Evolutionary conservation across 2,113 vertebrate species (phyloP), one percentile per base, ranked within the genome.

Genomic region (Sciurus niger): DNA sequence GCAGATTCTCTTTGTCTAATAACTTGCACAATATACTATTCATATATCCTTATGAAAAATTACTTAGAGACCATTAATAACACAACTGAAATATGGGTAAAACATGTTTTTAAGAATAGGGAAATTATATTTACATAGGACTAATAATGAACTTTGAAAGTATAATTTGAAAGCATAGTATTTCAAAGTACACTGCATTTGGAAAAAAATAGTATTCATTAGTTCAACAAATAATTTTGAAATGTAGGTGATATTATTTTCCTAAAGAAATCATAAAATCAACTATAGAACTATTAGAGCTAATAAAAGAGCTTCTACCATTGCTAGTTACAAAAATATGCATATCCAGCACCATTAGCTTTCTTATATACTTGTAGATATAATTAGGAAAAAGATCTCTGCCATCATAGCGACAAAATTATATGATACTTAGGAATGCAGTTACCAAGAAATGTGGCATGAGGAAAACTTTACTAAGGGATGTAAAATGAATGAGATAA

Each of bases 251-350:
- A 48, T 73, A 51, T 11, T 74, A 67, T 92, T 96, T 94, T 85
- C 58, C 53, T 89, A 63, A 92, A 34, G 6, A 82, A 82, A 43
- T 74, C 14, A 53, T 20, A 89, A 68, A 76, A 72, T 90, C 32
- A 79, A 58, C 40, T 17, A 43, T 24, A 65, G 80, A 94, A 53
- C 72, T 92, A 94, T 70, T 80, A 94, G 55, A 18, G 91, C 32
- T 65, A 87, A 93, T 83, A 40, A 46, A 96, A 79, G 43, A 76
- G 24, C 30, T 93, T 90, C 22, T 95, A 68, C 24, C 63, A 22
- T 79, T 34, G 32, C n/a, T 63, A n/a, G n/a, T 37, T 40, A 65
- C 28, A 70, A 60, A 96, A 90, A 60, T 91, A 48, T 51, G 13
- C 79, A 65, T n/a, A 58, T 16, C 77, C 43, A 51, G 24, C 63